phyloP scores from a whole-genome alignment of 2,113 vertebrate species.

The Miniopterus natalensis region DNA sequence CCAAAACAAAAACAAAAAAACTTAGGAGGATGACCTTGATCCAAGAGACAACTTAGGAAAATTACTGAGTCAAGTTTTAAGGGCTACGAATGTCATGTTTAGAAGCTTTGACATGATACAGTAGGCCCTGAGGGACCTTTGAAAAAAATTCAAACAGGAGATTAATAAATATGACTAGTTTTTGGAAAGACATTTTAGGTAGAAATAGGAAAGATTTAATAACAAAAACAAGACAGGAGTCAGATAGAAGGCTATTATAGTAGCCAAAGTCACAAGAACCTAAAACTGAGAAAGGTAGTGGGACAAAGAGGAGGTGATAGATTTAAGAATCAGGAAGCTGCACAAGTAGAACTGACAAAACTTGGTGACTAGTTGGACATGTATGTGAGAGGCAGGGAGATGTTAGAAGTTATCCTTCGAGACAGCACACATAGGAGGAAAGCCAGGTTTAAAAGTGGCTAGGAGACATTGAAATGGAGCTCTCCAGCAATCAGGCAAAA shows the following conservation, averaged over 20 bases:
- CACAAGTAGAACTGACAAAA: not conserved
- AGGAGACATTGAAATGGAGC: not conserved
- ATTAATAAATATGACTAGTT: not conserved
- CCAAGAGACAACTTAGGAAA: not conserved
- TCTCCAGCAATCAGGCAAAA: not conserved
- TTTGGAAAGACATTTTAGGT: not conserved
- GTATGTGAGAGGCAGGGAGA: not conserved
- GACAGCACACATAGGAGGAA: not conserved
- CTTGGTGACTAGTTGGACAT: not conserved
- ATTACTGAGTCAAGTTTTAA: not conserved
- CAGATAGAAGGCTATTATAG: not conserved
- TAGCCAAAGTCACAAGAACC: not conserved
- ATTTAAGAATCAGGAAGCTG: not conserved
- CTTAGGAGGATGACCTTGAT: not conserved
- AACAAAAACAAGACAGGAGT: not conserved
- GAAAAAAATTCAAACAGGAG: not conserved
- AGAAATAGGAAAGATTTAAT: not conserved
- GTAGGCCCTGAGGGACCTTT: not conserved
- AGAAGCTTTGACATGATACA: not conserved
- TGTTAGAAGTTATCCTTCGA: not conserved
- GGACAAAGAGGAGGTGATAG: not conserved
- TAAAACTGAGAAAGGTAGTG: not conserved
- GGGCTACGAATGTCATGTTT: not conserved
- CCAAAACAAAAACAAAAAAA: not conserved
- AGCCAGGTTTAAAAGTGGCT: not conserved